phyloP scores from a whole-genome alignment of 2,888 invertebrate genomes.

The Netelia virgata region DNA sequence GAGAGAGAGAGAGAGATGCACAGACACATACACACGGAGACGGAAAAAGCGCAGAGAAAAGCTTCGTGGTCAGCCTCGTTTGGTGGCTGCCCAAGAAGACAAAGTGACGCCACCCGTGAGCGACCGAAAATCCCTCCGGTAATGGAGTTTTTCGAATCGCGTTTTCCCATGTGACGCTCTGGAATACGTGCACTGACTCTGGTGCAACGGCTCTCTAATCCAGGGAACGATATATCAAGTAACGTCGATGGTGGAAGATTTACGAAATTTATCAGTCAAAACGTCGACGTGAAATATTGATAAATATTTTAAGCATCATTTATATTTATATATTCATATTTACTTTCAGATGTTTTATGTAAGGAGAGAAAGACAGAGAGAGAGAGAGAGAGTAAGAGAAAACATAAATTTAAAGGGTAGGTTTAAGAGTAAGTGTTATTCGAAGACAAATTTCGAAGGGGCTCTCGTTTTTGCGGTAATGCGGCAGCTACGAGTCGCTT shows the following conservation, averaged over 20 bases:
- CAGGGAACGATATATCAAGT: conserved; percentile 33
- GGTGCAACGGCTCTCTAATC: neutral
- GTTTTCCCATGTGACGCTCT: neutral
- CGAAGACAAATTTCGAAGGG: no score
- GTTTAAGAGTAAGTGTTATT: no score
- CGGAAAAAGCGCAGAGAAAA: conserved; percentile 1
- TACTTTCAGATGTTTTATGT: no score
- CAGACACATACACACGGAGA: neutral
- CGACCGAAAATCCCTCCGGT: conserved; percentile 51
- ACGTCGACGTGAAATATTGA: conserved; percentile 4
- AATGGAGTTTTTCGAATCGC: conserved; percentile 55
- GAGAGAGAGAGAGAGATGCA: conserved; percentile 5
- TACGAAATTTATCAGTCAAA: conserved; percentile 49
- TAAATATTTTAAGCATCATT: neutral
- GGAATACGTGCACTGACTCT: neutral
- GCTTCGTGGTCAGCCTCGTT: conserved; percentile 8
- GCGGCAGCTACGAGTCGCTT: no score
- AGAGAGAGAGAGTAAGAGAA: no score
- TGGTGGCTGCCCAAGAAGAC: conserved; percentile 34
- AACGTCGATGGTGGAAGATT: conserved; percentile 13
- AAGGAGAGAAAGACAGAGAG: no score
- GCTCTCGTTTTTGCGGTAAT: no score
- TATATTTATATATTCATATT: no score
- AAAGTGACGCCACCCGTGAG: conserved; percentile 40
- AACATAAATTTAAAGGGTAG: no score